Base-by-base conservation (phyloP, 1,140 invertebrate species). In the Drosophila prosaltans region DNA sequence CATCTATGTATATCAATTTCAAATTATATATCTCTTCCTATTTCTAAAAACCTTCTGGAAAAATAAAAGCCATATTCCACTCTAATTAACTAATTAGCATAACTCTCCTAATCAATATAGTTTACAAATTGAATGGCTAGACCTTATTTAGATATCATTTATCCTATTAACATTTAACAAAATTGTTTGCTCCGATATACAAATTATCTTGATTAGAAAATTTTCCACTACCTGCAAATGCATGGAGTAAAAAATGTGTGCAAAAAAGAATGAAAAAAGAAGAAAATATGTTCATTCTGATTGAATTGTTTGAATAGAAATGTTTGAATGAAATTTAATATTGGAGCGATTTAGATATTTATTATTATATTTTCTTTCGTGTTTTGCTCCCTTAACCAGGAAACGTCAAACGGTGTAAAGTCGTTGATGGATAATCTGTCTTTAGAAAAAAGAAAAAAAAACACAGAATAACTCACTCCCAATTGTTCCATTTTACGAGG, bases 381-480 rank as follows among this genome's bases (percentile, higher is more conserved):
- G 24, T 59, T 59, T 32, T 59, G 30, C 57, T 39, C 32, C 21
- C 40, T 43, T 55, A 76, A 69, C 59, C 73, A 60, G 73, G 51
- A 75, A 75, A 76, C 73, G 74, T 76, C 74, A 76, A 76, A 64
- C 66, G 69, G 74, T 28, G 74, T 28, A 43, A 76, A 76, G 73
- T 70, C 73, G 74, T 10, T 39, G 66, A 75, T 76, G 73, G 66
- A 76, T 76, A 74, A 76, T 76, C 74, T 64, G 66, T 67, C 69
- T 76, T 54, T 66, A 76, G 74, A 76, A 30, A 30, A 2, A 30
- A 30, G 2, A 30, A 30, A 30, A 30, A 30, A 30, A 75, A 69
- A 63, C 36, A 74, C 58, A 58, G 76, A 68, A 70, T 74, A 69
- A 85, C 72, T 74, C 43, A 32, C n/a, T 59, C 43, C 45, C 59